Percentiles rank a stretch among this genome's conserved stretches.
These are phyloP conservation scores for Okapia johnstoni DNA, from an alignment of 2,113 vertebrate species.

Conservation along the genomic window DNA sequence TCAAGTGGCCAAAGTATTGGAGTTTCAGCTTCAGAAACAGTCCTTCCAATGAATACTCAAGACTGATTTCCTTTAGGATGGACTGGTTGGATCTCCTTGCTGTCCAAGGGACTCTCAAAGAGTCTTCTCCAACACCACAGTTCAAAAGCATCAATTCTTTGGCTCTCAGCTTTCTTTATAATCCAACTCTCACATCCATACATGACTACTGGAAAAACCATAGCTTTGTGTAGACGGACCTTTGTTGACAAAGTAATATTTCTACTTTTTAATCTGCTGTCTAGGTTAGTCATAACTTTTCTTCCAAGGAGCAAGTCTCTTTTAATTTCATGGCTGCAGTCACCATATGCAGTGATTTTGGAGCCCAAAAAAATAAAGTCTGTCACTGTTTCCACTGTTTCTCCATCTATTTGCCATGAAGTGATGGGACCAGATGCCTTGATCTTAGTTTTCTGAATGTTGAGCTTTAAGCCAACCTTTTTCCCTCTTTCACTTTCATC, in stretches of 20 bases:
- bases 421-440: not conserved
- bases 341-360: not conserved
- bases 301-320: not conserved
- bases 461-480: not conserved
- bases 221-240: not conserved
- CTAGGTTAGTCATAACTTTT: not conserved
- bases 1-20: not conserved
- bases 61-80: not conserved
- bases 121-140: not conserved
- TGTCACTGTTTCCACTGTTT: not conserved
- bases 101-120: not conserved
- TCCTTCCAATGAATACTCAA: not conserved
- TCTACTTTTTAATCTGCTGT: not conserved
- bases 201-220: not conserved
- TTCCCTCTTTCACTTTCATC: not conserved
- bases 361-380: fast-evolving
- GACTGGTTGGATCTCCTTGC: not conserved
- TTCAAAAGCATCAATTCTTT: not conserved
- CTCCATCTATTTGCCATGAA: not conserved
- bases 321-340: not conserved
- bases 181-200: not conserved
- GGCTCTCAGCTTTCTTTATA: not conserved
- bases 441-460: not conserved
- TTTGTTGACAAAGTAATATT: not conserved
- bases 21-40: not conserved